These are phyloP conservation scores for Clarias gariepinus DNA, from an alignment of 2,113 vertebrate genomes.

Conservation along the genomic window DNA sequence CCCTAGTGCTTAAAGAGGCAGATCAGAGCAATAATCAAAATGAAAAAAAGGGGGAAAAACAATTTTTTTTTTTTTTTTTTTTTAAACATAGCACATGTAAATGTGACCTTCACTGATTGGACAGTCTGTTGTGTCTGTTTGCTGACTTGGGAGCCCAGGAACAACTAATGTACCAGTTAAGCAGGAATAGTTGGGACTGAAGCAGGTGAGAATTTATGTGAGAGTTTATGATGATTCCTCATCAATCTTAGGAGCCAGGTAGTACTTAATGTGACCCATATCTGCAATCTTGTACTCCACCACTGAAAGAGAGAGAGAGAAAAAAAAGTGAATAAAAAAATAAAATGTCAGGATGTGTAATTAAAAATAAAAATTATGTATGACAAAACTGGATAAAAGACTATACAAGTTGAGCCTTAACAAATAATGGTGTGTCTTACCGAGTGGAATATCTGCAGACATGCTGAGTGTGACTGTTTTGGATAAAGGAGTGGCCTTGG, in stretches of 20 bases:
- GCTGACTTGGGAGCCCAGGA: not conserved
- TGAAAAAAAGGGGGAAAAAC: too few species aligned
- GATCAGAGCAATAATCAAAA: not conserved
- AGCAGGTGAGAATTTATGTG: not conserved
- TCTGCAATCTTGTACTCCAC: conserved; percentile 99
- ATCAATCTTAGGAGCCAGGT: conserved; percentile 97
- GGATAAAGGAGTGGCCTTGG: conserved; percentile 94
- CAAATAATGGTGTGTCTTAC: conserved; percentile 64
- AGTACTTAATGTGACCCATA: conserved; percentile 98
- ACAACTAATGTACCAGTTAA: not conserved
- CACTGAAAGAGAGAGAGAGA: conserved; percentile 70
- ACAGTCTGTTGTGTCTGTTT: conserved; percentile 14
- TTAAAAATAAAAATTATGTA: not conserved
- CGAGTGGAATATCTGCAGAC: conserved; percentile 96
- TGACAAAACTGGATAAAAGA: not conserved
- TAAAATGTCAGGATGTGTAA: not conserved
- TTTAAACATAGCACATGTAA: not conserved
- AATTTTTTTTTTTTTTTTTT: too few species aligned
- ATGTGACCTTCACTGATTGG: not conserved
- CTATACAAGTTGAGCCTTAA: not conserved
- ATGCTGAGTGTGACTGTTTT: conserved; percentile 95
- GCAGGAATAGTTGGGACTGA: not conserved
- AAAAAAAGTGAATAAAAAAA: not conserved
- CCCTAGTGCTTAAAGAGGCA: not conserved
- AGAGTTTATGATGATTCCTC: conserved; percentile 85